A percentile compares a stretch with the other conserved stretches of the same genome.
Evolutionary conservation across 2,113 vertebrate genomes (phyloP).

Genomic region (Mirounga angustirostris): DNA sequence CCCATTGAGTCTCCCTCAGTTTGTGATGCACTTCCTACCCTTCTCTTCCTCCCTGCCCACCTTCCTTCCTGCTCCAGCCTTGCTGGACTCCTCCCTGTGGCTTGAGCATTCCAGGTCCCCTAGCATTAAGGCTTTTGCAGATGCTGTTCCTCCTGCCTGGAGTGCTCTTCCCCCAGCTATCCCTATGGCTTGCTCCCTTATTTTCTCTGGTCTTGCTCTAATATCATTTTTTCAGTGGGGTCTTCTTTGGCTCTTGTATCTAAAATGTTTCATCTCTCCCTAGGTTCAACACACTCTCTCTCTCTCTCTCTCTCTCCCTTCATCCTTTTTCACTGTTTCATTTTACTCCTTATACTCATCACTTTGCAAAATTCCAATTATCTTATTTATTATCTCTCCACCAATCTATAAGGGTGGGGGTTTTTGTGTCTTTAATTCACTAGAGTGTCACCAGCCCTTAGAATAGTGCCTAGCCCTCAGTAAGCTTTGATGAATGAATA

Average conservation of each 20-base stretch:
- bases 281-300: not conserved
- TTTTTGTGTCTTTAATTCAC: not conserved
- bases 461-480: not conserved
- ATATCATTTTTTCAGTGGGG: not conserved
- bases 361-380: not conserved
- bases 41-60: not conserved
- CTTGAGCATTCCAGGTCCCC: not conserved
- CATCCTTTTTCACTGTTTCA: not conserved
- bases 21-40: not conserved
- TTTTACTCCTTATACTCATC: not conserved
- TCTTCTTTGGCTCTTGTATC: not conserved
- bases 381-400: not conserved
- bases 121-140: not conserved
- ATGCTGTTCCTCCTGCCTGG: no score
- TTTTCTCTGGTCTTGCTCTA: not conserved
- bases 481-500: not conserved
- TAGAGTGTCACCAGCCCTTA: not conserved
- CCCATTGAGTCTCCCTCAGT: fast-evolving
- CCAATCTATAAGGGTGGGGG: not conserved
- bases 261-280: not conserved
- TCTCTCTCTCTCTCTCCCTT: not conserved
- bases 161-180: no score
- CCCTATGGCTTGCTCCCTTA: not conserved
- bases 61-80: not conserved
- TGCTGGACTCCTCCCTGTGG: not conserved